Conservation (phyloP, 1,140 invertebrate species). For the Pachyrhynchus sulphureomaculatus region DNA sequence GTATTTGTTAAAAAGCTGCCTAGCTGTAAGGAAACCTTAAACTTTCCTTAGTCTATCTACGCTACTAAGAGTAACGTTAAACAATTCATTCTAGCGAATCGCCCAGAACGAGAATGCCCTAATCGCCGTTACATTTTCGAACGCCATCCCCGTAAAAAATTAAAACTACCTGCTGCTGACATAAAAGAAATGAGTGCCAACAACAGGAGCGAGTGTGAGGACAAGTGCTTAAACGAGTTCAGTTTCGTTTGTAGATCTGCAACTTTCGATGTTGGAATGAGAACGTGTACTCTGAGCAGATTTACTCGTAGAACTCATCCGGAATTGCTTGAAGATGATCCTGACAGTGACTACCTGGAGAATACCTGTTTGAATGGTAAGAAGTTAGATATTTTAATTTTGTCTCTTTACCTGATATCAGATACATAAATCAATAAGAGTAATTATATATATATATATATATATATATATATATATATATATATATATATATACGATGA, state of each 20-base stretch:
- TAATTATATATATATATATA: no score
- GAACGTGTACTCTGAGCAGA: conserved; percentile 76
- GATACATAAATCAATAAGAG: no score
- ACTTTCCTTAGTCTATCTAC: no score
- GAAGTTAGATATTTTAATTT: no score
- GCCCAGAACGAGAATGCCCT: conserved; percentile 82
- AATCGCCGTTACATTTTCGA: conserved; percentile 86
- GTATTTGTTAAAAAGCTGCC: no score
- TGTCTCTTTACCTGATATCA: no score
- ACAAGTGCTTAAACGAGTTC: conserved; percentile 86
- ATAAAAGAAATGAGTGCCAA: conserved; percentile 77
- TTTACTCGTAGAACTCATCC: conserved; percentile 84
- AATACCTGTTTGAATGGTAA: conserved; percentile 87
- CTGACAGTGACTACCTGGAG: conserved; percentile 86
- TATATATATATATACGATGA: no score
- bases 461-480: no score
- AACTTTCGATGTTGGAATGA: conserved; percentile 72
- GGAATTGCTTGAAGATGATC: conserved; percentile 77
- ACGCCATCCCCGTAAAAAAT: conserved; percentile 77
- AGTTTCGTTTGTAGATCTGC: conserved; percentile 84
- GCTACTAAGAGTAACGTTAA: no score
- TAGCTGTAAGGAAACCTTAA: no score
- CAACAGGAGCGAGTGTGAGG: conserved; percentile 86
- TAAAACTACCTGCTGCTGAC: conserved; percentile 74
- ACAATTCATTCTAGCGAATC: conserved; percentile 74